Conservation (phyloP, 2,797 vertebrate genomes). For the Pristis pectinata region DNA sequence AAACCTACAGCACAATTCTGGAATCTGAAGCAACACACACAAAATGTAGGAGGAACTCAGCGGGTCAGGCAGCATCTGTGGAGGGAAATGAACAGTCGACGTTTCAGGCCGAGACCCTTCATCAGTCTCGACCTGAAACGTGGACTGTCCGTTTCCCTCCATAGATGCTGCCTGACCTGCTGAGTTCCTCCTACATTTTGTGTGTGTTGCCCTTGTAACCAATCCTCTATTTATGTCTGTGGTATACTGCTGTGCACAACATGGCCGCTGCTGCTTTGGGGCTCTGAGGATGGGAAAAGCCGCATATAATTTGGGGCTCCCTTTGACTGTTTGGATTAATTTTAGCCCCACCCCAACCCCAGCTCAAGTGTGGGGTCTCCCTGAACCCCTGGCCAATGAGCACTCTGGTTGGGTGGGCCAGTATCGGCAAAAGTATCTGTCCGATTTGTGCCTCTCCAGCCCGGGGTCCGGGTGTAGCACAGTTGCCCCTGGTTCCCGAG, state of each 20-base stretch:
- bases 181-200: background rate
- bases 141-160: no score
- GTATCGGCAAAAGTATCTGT: background rate
- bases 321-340: background rate
- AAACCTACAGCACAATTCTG: no score
- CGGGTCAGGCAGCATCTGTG: no score
- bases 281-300: background rate
- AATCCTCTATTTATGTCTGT: no score
- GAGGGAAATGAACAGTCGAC: no score
- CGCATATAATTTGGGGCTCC: background rate
- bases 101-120: no score
- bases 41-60: no score
- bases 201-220: background rate
- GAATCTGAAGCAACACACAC: no score
- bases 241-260: background rate
- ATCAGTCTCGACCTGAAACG: no score
- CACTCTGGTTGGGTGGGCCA: background rate
- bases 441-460: background rate
- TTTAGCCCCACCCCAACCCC: background rate
- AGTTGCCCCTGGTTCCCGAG: background rate
- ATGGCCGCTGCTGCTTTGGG: background rate
- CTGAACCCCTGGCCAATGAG: no score
- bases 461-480: background rate
- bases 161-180: no score
- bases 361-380: background rate